A percentile compares a stretch with the other conserved stretches of the same genome.
Conservation (phyloP, 1,140 invertebrate genomes). For the Drosophila trapezifrons region DNA sequence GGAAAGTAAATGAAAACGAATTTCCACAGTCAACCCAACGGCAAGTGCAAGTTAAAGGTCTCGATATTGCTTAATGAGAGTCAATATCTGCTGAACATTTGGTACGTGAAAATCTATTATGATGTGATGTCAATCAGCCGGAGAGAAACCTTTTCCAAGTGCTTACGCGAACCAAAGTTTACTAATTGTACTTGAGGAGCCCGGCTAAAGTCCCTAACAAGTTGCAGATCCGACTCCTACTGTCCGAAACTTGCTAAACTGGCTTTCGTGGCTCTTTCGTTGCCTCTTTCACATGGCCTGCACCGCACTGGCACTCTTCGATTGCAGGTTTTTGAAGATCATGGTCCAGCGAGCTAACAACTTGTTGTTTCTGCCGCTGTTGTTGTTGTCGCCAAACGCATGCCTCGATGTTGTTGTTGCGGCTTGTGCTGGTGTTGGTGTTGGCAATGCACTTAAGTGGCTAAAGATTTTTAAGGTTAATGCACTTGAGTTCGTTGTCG, state of each 20-base stretch:
- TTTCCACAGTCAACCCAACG: slow-evolving; percentile 16
- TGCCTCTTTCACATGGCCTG: slow-evolving; percentile 55
- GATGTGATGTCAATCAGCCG: slow-evolving; percentile 27
- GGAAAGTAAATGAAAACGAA: slow-evolving; percentile 37
- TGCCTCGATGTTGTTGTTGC: slow-evolving; percentile 36
- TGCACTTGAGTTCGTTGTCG: slow-evolving; percentile 80
- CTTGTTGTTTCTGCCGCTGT: slow-evolving; percentile 48
- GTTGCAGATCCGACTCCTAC: slow-evolving; percentile 21
- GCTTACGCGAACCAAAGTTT: slow-evolving; percentile 4
- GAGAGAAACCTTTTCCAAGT: slow-evolving; percentile 10
- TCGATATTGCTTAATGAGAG: slow-evolving; percentile 10
- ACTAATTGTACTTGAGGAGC: slow-evolving; percentile 28
- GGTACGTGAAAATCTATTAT: slow-evolving; percentile 7
- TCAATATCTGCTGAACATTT: slow-evolving; percentile 5
- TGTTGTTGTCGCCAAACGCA: slow-evolving; percentile 69
- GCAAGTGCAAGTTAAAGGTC: slow-evolving; percentile 32
- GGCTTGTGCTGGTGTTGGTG: slow-evolving; percentile 33
- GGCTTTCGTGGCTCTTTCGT: slow-evolving; percentile 57
- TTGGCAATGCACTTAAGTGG: slow-evolving; percentile 68
- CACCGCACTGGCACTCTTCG: slow-evolving; percentile 53
- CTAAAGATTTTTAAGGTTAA: slow-evolving; percentile 78
- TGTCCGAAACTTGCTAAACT: slow-evolving; percentile 70
- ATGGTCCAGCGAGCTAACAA: slow-evolving; percentile 65
- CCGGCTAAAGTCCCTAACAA: slow-evolving; percentile 36
- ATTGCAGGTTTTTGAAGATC: slow-evolving; percentile 76